These are phyloP conservation scores for Pararge aegeria DNA, from an alignment of 1,140 invertebrate species.

Conservation along the genomic window DNA sequence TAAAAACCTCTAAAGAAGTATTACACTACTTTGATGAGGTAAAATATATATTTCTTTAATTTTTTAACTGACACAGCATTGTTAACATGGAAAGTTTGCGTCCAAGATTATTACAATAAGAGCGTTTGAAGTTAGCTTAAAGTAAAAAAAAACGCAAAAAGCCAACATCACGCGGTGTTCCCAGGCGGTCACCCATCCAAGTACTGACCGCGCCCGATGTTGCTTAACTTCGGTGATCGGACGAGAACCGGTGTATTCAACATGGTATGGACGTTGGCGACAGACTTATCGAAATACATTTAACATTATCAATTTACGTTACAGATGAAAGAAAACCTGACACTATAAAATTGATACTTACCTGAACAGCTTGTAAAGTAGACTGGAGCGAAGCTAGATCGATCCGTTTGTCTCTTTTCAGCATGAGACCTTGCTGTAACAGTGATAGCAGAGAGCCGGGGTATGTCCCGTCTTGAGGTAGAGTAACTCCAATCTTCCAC, in stretches of 20 bases:
- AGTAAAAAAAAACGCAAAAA: slow-evolving; percentile 19
- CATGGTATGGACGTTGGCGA: slow-evolving; percentile 48
- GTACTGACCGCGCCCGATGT: slow-evolving; percentile 41
- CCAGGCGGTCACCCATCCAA: slow-evolving; percentile 42
- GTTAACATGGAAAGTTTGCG: too few species aligned
- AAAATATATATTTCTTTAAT: too few species aligned
- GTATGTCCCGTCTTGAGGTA: slow-evolving; percentile 58
- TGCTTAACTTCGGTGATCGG: slow-evolving; percentile 46
- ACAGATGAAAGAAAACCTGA: too few species aligned
- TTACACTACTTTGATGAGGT: too few species aligned
- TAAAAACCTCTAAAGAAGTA: too few species aligned
- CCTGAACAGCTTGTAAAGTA: slow-evolving; percentile 48
- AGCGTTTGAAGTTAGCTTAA: too few species aligned
- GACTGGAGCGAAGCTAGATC: slow-evolving; percentile 41
- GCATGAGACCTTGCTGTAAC: slow-evolving; percentile 42
- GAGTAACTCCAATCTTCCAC: slow-evolving; percentile 48
- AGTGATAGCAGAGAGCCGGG: slow-evolving; percentile 51
- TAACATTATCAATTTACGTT: neutral
- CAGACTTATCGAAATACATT: neutral
- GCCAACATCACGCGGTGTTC: slow-evolving; percentile 38
- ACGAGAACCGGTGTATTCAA: slow-evolving; percentile 49
- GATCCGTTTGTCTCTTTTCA: slow-evolving; percentile 33
- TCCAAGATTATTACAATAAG: too few species aligned
- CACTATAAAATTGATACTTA: slow-evolving; percentile 16
- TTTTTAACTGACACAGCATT: too few species aligned